Evolutionary conservation across 2,113 vertebrate genomes (phyloP).

Genomic region (Atlantisia rogersi): DNA sequence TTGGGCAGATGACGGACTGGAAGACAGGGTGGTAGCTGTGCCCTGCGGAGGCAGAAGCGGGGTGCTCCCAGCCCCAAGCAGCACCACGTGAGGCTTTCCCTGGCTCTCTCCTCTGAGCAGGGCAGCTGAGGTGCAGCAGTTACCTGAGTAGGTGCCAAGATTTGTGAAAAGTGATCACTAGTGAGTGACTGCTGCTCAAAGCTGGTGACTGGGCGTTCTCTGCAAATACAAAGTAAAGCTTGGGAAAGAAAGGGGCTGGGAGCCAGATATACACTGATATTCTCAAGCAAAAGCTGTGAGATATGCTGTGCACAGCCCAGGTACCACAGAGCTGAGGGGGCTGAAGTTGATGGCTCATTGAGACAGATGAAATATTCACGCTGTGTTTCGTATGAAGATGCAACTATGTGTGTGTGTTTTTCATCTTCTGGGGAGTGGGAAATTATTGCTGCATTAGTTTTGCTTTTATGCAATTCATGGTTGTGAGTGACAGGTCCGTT

Average conservation of each 20-base stretch:
- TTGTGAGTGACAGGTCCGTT: neutral
- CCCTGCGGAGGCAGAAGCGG: neutral
- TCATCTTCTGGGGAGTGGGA: neutral
- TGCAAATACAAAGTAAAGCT: neutral
- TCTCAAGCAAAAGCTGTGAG: neutral
- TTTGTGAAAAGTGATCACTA: neutral
- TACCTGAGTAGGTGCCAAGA: neutral
- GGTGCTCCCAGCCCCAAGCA: neutral
- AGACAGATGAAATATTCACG: neutral
- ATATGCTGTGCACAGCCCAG: fast-evolving
- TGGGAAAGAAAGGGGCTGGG: neutral
- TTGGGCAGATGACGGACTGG: neutral
- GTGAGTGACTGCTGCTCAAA: neutral
- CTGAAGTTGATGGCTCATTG: neutral
- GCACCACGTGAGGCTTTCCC: neutral
- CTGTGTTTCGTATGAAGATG: neutral
- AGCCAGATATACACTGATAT: neutral
- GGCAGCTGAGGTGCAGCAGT: neutral
- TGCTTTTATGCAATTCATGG: neutral
- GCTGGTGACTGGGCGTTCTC: fast-evolving
- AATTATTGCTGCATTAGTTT: neutral
- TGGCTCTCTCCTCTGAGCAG: neutral
- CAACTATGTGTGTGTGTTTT: neutral
- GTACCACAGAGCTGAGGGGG: neutral
- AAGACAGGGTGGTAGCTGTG: neutral